A percentile compares a stretch with the other conserved stretches of the same genome.
Evolutionary conservation across 2,113 vertebrate genomes (phyloP).

Genomic region (Stercorarius parasiticus): DNA sequence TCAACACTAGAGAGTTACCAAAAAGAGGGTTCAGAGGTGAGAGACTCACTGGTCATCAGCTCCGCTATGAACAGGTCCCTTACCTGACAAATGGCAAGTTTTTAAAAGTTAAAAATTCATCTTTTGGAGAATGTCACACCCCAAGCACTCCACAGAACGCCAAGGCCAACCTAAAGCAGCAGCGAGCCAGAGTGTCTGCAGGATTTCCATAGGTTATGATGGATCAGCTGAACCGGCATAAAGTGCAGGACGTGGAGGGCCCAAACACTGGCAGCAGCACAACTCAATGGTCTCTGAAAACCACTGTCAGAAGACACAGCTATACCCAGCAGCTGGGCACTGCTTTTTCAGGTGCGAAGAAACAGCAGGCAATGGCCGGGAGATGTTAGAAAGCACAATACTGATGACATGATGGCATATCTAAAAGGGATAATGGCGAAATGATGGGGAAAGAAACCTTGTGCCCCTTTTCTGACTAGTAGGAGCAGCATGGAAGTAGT

Average conservation of each 20-base stretch:
- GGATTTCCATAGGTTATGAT: neutral
- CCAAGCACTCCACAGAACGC: neutral
- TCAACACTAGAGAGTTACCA: neutral
- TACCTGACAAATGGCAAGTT: neutral
- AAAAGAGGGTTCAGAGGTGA: neutral
- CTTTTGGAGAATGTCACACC: neutral
- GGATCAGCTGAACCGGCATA: neutral
- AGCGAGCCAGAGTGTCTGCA: neutral
- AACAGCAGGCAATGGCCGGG: neutral
- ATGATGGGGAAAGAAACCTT: neutral
- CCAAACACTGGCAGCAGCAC: neutral
- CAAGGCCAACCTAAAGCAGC: accelerated
- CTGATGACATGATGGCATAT: neutral
- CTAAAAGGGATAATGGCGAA: neutral
- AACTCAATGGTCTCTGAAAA: neutral
- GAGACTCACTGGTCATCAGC: neutral
- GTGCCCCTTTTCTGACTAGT: neutral
- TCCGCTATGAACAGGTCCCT: neutral
- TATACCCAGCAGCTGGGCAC: neutral
- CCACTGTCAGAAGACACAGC: accelerated
- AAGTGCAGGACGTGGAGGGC: neutral
- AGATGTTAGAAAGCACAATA: neutral
- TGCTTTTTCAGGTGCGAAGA: neutral
- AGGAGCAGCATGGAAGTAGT: neutral
- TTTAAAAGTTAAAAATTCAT: neutral